These are phyloP conservation scores for Habropoda laboriosa DNA, from an alignment of 1,140 invertebrate genomes.

Conservation along the genomic window DNA sequence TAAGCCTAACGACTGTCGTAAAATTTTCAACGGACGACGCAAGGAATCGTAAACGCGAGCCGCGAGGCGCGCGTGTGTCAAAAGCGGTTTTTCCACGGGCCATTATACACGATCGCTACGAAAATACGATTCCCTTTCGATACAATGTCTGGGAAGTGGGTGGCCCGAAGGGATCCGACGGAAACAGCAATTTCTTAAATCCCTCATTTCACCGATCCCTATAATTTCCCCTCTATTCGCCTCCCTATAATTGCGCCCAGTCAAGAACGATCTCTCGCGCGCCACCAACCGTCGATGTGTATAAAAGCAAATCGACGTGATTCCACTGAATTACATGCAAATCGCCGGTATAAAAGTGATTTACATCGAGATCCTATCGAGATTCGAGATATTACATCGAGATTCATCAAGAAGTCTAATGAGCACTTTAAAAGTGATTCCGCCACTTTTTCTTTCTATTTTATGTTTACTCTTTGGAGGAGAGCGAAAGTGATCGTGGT, in stretches of 20 bases:
- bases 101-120: background rate
- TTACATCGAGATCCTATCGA: constrained; percentile 8
- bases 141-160: constrained; percentile 13
- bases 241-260: constrained; percentile 34
- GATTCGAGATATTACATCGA: too few relatives aligned
- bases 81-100: too few relatives aligned
- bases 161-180: constrained; percentile 11
- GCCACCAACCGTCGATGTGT: background rate
- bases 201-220: constrained; percentile 25
- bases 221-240: constrained; percentile 41
- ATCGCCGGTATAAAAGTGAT: constrained; percentile 25
- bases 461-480: background rate
- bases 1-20: background rate
- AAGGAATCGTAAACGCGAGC: background rate
- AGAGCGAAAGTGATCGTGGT: too few relatives aligned
- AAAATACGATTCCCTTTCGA: constrained; percentile 8
- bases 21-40: background rate
- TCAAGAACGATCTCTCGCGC: background rate
- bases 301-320: constrained; percentile 10
- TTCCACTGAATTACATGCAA: constrained; percentile 31
- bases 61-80: too few relatives aligned
- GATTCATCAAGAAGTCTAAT: background rate
- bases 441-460: too few relatives aligned
- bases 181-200: constrained; percentile 44
- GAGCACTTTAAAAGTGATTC: background rate